These are phyloP conservation scores for Aculops lycopersici DNA, from an alignment of 1,140 invertebrate genomes.

Conservation along the genomic window DNA sequence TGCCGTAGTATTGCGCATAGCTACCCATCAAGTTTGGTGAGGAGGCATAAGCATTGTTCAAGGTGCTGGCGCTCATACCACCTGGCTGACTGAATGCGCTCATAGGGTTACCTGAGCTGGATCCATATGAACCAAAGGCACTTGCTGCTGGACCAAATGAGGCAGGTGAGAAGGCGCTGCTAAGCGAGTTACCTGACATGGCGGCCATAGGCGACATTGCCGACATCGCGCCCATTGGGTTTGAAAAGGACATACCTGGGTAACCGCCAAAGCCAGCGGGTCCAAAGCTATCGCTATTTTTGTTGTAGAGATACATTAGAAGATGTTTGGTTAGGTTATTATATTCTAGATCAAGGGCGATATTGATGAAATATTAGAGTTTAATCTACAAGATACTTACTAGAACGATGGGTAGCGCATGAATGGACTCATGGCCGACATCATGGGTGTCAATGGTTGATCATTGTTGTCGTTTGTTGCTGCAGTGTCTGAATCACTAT, in stretches of 20 bases:
- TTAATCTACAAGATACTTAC: too few relatives aligned
- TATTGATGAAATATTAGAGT: too few relatives aligned
- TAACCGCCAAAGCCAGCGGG: not conserved
- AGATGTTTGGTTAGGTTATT: too few relatives aligned
- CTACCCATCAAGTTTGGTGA: not conserved
- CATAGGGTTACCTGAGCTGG: not conserved
- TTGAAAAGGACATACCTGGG: not conserved
- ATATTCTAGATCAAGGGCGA: too few relatives aligned
- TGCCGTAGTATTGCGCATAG: not conserved
- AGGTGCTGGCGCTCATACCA: not conserved
- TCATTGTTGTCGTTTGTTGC: not conserved
- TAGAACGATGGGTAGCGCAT: not conserved
- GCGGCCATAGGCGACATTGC: not conserved
- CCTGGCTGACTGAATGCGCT: too few relatives aligned
- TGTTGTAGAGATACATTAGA: too few relatives aligned
- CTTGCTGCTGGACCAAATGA: not conserved
- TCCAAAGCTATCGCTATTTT: not conserved
- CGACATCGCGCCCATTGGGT: not conserved
- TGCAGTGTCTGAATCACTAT: not conserved
- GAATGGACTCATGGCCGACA: not conserved
- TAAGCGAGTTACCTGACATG: not conserved
- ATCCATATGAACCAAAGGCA: not conserved
- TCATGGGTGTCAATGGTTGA: not conserved
- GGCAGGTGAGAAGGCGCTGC: not conserved
- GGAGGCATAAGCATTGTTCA: not conserved